phyloP scores from a whole-genome alignment of 2,113 vertebrate genomes.

The Sisor rabdophorus region DNA sequence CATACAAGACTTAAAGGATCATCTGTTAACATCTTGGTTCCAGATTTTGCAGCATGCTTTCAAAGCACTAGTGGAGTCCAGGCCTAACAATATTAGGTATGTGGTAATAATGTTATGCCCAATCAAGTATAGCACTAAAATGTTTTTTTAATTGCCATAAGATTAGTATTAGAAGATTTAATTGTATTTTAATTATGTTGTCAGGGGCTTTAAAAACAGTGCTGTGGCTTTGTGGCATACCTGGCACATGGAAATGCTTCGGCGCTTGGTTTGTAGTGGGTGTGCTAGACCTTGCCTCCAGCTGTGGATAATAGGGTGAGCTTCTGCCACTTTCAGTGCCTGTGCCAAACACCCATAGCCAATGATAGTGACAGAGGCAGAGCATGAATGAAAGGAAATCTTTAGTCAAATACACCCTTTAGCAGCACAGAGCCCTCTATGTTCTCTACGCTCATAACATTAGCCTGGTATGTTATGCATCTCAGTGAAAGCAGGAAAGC shows the following conservation, averaged over 20 bases:
- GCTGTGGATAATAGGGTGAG: constrained; percentile 95
- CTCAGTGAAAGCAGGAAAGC: constrained; percentile 30
- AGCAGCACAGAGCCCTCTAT: constrained; percentile 17
- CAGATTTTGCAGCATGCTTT: too few species aligned
- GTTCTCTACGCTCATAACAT: constrained; percentile 1
- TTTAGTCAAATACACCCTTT: constrained; percentile 39
- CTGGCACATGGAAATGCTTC: constrained; percentile 99
- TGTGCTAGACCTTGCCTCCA: constrained; percentile 89
- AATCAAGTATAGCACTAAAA: neutral
- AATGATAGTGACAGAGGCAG: constrained; percentile 74
- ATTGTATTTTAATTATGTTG: neutral
- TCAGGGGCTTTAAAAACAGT: constrained; percentile 22
- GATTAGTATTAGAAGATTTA: neutral
- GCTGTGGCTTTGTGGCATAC: constrained; percentile 73
- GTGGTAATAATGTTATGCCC: too few species aligned
- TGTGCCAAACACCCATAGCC: constrained; percentile 73
- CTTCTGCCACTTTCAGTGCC: constrained; percentile 97
- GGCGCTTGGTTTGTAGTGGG: constrained; percentile 95
- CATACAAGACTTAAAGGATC: too few species aligned
- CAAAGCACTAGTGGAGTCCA: too few species aligned
- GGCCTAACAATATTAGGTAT: too few species aligned
- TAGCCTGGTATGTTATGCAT: constrained; percentile 40
- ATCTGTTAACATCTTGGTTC: too few species aligned
- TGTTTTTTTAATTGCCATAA: neutral
- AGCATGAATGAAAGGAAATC: constrained; percentile 55